These are phyloP conservation scores for Sericinus montela DNA, from an alignment of 2,888 invertebrate genomes.

Conservation along the genomic window DNA sequence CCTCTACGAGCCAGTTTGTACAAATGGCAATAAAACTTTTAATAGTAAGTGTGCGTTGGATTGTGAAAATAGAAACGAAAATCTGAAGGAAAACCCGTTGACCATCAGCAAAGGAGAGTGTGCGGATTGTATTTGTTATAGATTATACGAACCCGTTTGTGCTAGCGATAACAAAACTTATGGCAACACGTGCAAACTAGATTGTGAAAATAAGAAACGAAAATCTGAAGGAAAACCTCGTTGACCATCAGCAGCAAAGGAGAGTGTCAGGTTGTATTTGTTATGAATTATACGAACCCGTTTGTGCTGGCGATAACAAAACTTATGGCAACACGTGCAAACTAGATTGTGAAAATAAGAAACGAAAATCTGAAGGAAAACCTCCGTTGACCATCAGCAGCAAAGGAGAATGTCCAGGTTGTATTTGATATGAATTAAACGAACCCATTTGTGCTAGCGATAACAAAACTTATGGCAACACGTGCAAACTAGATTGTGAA, in stretches of 20 bases:
- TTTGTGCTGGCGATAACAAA: constrained; percentile 34
- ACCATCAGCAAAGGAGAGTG: constrained; percentile 22
- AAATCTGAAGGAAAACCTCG: constrained; percentile 1
- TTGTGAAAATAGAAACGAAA: constrained; percentile 16
- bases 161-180: constrained; percentile 24
- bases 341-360: constrained; percentile 26
- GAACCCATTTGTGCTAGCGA: too few relatives aligned
- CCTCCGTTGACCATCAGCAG: too few relatives aligned
- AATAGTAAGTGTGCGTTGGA: constrained; percentile 25
- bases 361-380: too few relatives aligned
- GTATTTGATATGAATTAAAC: too few relatives aligned
- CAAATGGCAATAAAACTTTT: constrained; percentile 31
- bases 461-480: too few relatives aligned
- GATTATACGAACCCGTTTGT: constrained; percentile 31
- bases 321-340: constrained; percentile 35
- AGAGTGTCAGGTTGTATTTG: constrained; percentile 30
- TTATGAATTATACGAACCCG: constrained; percentile 22
- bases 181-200: too few relatives aligned
- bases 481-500: too few relatives aligned
- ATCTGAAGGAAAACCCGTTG: not conserved
- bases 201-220: not conserved
- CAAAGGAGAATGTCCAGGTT: too few relatives aligned
- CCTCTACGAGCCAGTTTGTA: constrained; percentile 27
- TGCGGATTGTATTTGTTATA: constrained; percentile 27
- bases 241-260: constrained; percentile 16